Conservation (phyloP, 2,113 vertebrate species). For the Maccullochella peelii region DNA sequence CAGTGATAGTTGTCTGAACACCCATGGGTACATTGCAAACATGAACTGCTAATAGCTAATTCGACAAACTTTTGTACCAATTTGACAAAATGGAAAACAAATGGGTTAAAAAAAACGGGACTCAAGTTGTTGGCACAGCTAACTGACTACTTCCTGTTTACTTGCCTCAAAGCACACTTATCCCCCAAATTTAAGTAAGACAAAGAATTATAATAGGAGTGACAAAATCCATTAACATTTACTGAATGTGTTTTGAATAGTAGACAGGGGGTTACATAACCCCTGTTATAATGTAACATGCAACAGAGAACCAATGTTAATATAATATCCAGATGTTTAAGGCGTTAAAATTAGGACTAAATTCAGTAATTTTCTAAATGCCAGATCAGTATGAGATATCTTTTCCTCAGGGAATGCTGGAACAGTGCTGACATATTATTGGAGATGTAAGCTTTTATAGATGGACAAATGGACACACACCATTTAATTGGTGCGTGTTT, state of each 20-base stretch:
- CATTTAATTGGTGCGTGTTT: neutral
- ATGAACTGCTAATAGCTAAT: neutral
- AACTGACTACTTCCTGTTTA: neutral
- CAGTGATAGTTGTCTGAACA: neutral
- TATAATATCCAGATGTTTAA: neutral
- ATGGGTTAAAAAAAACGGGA: neutral
- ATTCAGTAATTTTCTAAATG: neutral
- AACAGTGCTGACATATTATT: neutral
- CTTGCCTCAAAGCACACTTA: neutral
- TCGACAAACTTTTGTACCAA: neutral
- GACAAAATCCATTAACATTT: neutral
- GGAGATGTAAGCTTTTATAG: neutral
- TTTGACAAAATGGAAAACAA: neutral
- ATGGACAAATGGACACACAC: neutral
- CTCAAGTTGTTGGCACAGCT: neutral
- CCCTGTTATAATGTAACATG: no score
- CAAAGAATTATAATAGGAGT: neutral
- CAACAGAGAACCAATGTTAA: neutral
- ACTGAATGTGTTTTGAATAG: neutral
- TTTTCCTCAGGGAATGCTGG: neutral
- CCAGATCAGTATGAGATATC: neutral
- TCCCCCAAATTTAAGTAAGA: neutral
- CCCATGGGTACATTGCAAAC: neutral
- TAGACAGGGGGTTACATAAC: neutral
- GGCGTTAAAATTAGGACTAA: neutral